Evolutionary conservation across 2,113 vertebrate genomes (phyloP).

Genomic region (Heterochromis multidens): DNA sequence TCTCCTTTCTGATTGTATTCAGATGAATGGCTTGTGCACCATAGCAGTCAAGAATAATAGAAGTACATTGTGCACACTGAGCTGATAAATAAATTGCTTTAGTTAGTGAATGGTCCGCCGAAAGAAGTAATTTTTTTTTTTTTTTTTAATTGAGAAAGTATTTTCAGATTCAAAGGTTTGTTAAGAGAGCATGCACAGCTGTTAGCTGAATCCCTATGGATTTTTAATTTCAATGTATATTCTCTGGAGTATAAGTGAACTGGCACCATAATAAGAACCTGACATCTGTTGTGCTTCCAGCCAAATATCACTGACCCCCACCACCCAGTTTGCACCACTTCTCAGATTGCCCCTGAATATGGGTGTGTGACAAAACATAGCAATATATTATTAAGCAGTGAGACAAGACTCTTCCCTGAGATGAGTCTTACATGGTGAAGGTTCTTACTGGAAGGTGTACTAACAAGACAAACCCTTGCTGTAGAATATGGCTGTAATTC

Average conservation of each 20-base stretch:
- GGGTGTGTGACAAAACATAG: background rate
- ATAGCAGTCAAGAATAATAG: background rate
- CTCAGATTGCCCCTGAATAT: background rate
- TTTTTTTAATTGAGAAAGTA: background rate
- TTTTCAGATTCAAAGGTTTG: background rate
- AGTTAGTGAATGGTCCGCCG: background rate
- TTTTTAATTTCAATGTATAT: background rate
- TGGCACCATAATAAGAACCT: background rate
- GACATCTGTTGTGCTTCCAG: background rate
- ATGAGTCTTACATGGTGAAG: background rate
- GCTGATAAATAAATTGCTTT: slow-evolving; percentile 15
- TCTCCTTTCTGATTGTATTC: background rate
- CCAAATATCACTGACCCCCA: background rate
- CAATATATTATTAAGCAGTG: background rate
- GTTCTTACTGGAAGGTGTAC: background rate
- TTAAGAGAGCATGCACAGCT: background rate
- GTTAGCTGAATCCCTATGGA: slow-evolving; percentile 12
- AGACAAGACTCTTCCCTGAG: background rate
- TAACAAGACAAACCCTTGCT: background rate
- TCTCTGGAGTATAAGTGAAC: background rate
- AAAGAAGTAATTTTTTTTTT: background rate
- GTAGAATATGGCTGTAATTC: background rate
- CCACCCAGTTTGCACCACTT: background rate
- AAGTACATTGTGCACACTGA: background rate
- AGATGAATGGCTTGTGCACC: background rate